Base-by-base conservation (phyloP, 2,797 vertebrate species). In the Lateolabrax maculatus region DNA sequence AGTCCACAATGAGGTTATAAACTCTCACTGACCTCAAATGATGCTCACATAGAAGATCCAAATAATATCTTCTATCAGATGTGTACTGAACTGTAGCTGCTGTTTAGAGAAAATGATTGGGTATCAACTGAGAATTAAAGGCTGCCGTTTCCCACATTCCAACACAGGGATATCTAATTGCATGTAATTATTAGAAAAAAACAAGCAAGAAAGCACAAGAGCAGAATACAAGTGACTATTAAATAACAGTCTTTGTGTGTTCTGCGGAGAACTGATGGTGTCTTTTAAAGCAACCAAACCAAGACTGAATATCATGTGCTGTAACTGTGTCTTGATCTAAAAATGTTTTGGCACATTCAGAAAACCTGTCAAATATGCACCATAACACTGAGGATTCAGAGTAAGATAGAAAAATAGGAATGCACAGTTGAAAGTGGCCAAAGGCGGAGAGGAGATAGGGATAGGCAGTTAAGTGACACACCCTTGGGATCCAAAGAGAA, bases 381-480 rank as follows among this genome's bases (percentile, higher is more conserved):
- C 23, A 49, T 25, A 60, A 71, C n/a, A 31, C 18, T 56, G 51
- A 68, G 11, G 41, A 34, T 29, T 68, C 18, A 68, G 19, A 36
- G 55, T 39, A 64, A 68, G 52, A 62, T 13, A 57, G 60, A 18
- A 27, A 39, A 70, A 53, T 7, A 62, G 46, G 46, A 72, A 49
- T 29, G 52, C 18, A 69, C 19, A 80, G 51, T 61, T 60, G 31
- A 70, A 83, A 79, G 65, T 48, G 49, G 74, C 58, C 76, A 77
- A 58, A 76, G 81, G 67, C 57, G n/a, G 41, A 71, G 74, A 77
- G 64, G 71, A 61, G 60, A 41, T 65, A 58, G 52, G 21, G 56
- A 71, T 57, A 43, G 67, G 58, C n/a, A 46, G 39, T 62, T 70
- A 80, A 62, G 64, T 68, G 72, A 80, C 67, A 81, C 80, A 78